Base-by-base conservation (phyloP, 2,113 vertebrate species). In the Gobiocypris rarus region DNA sequence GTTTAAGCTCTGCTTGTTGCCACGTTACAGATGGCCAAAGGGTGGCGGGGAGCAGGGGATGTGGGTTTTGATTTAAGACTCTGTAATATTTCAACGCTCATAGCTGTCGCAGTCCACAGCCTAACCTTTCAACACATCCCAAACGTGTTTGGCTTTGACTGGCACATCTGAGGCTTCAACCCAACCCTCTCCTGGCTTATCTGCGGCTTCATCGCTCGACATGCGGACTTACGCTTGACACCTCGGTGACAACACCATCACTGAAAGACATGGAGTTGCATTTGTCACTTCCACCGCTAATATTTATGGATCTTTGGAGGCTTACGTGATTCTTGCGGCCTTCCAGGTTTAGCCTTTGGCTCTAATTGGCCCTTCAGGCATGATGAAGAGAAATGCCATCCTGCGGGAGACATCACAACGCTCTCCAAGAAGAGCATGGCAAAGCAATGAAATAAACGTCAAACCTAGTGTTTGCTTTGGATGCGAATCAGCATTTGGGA, bases 31-130 rank as follows among this genome's bases (percentile, higher is more conserved):
- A 80, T 83, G 86, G 83, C 86, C 52, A 71, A 76, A 54, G 81
- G 83, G 80, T 56, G 34, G 86, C 14, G 41, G 81, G 34, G 84
- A 41, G 61, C 13, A 81, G 2, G 81, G 34, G 87, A 86, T 86
- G 87, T 75, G 87, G 85, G 83, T 54, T 85, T 78, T 88, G 88
- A 89, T 89, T 86, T 88, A 89, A 69, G 86, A 81, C 75, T 70
- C 59, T 3, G 43, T 28, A 31, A 82, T 87, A 85, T 86, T 86
- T 87, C 84, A 87, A 71, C 50, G 58, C 22, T 50, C 83, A 77
- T 52, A 86, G 73, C 75, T 74, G 85, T 84, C 81, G 81, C 83
- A 86, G 81, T 85, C 59, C 83, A 82, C 77, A 43, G 85, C 59
- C 63, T 84, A 56, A 43, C 83, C 71, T 89, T 86, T 88, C 83